Conservation (phyloP, 2,113 vertebrate species). For the Agapornis roseicollis region DNA sequence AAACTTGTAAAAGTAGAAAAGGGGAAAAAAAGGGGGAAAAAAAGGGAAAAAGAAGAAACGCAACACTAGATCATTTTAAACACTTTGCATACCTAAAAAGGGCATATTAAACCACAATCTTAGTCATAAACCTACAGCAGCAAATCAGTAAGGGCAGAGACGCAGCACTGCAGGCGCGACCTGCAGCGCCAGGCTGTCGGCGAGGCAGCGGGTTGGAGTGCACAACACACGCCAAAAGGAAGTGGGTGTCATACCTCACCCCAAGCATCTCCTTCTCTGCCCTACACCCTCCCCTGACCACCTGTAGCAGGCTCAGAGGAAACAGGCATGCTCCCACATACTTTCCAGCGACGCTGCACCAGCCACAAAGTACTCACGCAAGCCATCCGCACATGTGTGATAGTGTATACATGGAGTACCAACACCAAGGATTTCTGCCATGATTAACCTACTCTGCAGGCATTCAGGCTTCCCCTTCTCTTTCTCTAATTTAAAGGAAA, state of each 20-base stretch:
- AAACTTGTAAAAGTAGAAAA: slow-evolving; percentile 53
- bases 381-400: neutral
- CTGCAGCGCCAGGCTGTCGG: slow-evolving; percentile 47
- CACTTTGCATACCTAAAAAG: slow-evolving; percentile 64
- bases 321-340: slow-evolving; percentile 73
- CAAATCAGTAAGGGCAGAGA: slow-evolving; percentile 60
- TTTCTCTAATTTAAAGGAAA: neutral
- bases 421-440: neutral
- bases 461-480: neutral
- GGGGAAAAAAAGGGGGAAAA: neutral
- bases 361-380: slow-evolving; percentile 57
- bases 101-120: slow-evolving; percentile 73
- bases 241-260: slow-evolving; percentile 80
- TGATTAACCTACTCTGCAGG: neutral
- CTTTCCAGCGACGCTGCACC: slow-evolving; percentile 71
- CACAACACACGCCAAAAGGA: slow-evolving; percentile 75
- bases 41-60: neutral
- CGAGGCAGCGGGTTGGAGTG: slow-evolving; percentile 61
- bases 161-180: slow-evolving; percentile 46
- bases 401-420: neutral
- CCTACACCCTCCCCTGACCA: slow-evolving; percentile 77
- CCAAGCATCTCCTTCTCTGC: slow-evolving; percentile 60
- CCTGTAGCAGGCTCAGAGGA: slow-evolving; percentile 88
- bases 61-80: slow-evolving; percentile 54
- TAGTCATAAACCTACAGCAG: slow-evolving; percentile 71